A percentile compares a stretch with the other conserved stretches of the same genome.
Conservation (phyloP, 2,888 invertebrate genomes). For the Drosophila setosimentum region DNA sequence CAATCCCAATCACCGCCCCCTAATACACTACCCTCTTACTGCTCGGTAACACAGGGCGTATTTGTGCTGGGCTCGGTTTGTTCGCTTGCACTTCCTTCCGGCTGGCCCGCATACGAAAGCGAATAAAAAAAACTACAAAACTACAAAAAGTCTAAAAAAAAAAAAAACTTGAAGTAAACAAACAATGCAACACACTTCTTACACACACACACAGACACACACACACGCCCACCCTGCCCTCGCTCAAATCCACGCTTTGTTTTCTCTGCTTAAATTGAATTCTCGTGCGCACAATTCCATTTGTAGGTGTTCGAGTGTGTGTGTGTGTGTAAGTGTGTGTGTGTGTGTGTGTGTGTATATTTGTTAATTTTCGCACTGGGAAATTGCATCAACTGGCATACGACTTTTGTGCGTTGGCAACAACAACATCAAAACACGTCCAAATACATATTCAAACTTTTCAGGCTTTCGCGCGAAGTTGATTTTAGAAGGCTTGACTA, state of each 20-base stretch:
- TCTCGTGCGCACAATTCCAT: constrained; percentile 67
- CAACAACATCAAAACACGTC: constrained; percentile 37
- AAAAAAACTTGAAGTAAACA: constrained; percentile 73
- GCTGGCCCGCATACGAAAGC: constrained; percentile 50
- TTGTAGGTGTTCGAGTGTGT: constrained; percentile 30
- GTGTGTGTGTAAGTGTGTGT: constrained; percentile 20
- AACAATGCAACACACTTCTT: constrained; percentile 43
- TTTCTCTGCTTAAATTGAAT: constrained; percentile 73
- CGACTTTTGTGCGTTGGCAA: constrained; percentile 48
- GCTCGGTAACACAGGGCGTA: constrained; percentile 22
- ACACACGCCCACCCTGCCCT: not conserved
- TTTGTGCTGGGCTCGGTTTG: constrained; percentile 70
- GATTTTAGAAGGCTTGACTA: constrained; percentile 7
- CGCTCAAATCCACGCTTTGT: constrained; percentile 24
- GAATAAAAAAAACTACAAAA: not conserved
- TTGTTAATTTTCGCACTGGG: constrained; percentile 75
- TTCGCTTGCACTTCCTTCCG: constrained; percentile 78
- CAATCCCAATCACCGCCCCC: not conserved
- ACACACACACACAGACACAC: not conserved
- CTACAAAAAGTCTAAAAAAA: not conserved
- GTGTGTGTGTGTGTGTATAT: constrained; percentile 49
- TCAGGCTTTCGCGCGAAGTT: constrained; percentile 23
- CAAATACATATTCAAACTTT: constrained; percentile 39
- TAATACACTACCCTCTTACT: not conserved
- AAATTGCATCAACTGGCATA: constrained; percentile 75